Percentiles rank a stretch among this genome's conserved stretches.
Conservation (phyloP, 37 sponge, comb jelly and placozoan species). For the Cliona cf. orientalis region DNA sequence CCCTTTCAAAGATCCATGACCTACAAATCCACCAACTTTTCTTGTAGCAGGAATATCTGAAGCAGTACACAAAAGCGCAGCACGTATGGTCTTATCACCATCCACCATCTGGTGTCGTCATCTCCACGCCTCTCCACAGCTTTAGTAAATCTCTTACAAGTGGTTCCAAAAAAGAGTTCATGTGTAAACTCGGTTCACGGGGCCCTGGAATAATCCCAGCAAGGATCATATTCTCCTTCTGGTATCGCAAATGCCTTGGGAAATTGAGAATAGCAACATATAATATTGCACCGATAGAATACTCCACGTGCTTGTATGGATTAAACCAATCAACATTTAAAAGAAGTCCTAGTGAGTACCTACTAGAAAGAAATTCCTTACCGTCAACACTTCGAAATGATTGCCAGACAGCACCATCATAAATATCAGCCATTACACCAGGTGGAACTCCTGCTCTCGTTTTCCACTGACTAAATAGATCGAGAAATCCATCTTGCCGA, state of each 20-base stretch:
- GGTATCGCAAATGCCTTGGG: constrained; percentile 5
- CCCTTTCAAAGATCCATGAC: constrained; percentile 28
- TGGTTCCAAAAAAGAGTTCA: constrained; percentile 31
- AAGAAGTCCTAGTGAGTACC: not conserved
- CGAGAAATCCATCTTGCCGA: too few species aligned
- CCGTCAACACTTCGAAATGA: not conserved
- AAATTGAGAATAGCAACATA: too few species aligned
- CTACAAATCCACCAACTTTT: constrained; percentile 60
- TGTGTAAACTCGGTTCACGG: constrained; percentile 5
- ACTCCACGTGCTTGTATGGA: constrained; percentile 24
- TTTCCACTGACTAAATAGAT: too few species aligned
- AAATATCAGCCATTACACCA: too few species aligned
- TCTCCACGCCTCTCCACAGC: too few species aligned
- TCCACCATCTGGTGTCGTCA: too few species aligned
- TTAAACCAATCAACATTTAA: constrained; percentile 58
- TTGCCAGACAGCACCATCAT: constrained; percentile 31
- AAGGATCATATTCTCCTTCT: constrained; percentile 6
- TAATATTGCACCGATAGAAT: constrained; percentile 48
- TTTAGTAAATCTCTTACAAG: constrained; percentile 30
- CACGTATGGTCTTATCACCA: not conserved
- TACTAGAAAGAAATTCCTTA: not conserved
- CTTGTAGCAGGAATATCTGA: too few species aligned
- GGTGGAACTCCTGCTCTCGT: too few species aligned
- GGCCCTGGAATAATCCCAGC: constrained; percentile 39
- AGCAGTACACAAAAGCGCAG: constrained; percentile 6